These are phyloP conservation scores for Gila robusta DNA, from an alignment of 2,797 vertebrate species.

Conservation along the genomic window DNA sequence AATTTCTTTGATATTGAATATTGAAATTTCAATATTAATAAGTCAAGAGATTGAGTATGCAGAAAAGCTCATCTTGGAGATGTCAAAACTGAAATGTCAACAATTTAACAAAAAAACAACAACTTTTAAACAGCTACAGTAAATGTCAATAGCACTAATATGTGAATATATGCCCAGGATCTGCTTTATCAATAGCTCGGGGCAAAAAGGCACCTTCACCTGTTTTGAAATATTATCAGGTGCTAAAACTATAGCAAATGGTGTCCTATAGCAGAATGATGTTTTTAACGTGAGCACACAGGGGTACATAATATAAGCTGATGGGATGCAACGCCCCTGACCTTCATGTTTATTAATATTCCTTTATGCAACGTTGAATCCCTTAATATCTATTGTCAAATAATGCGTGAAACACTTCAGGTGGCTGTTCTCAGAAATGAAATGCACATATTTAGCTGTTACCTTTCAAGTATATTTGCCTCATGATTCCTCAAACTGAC, in stretches of 20 bases:
- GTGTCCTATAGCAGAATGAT: neutral
- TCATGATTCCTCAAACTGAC: neutral
- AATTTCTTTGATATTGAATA: neutral
- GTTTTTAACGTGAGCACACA: neutral
- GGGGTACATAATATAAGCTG: neutral
- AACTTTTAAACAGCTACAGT: neutral
- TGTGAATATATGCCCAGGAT: neutral
- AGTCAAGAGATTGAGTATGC: neutral
- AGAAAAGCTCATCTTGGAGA: neutral
- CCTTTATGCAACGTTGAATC: neutral
- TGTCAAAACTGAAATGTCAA: slow-evolving; percentile 6
- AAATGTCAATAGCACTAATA: neutral
- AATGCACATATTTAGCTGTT: neutral
- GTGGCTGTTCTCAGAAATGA: neutral
- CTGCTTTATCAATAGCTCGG: neutral
- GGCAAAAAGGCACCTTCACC: neutral
- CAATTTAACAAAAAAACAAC: neutral
- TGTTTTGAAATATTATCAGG: neutral
- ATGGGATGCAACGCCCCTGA: neutral
- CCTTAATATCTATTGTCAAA: neutral
- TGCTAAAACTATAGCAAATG: neutral
- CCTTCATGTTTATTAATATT: slow-evolving; percentile 32
- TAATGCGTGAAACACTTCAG: neutral
- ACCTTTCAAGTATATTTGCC: neutral
- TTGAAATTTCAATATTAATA: neutral